These are phyloP conservation scores for Pantherophis alleghaniensis DNA, from an alignment of 2,797 vertebrate species.

Conservation along the genomic window DNA sequence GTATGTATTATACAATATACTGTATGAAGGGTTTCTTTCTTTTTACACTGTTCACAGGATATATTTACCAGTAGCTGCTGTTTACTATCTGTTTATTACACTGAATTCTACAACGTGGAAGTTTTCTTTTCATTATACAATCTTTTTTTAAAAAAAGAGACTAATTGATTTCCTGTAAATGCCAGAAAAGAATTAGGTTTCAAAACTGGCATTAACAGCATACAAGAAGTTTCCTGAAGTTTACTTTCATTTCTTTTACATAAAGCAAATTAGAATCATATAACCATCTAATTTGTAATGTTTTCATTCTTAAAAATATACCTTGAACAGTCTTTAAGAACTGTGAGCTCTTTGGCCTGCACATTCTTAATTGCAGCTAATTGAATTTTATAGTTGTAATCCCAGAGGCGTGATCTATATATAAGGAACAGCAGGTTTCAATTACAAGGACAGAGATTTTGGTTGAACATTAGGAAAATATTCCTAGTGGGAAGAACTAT, in stretches of 20 bases:
- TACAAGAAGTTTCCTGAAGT: background rate
- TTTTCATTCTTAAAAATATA: background rate
- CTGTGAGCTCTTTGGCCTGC: background rate
- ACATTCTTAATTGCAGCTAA: constrained; percentile 33
- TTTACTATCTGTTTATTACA: constrained; percentile 34
- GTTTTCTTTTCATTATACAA: constrained; percentile 48
- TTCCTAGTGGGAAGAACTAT: background rate
- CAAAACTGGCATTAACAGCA: constrained; percentile 27
- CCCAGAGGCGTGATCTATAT: background rate
- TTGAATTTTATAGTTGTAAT: constrained; percentile 17
- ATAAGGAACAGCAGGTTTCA: background rate
- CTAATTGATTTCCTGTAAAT: constrained; percentile 65
- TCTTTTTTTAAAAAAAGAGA: constrained; percentile 35
- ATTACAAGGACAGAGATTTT: background rate
- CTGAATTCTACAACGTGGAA: constrained; percentile 37
- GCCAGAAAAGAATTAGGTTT: constrained; percentile 25
- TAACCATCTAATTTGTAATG: background rate
- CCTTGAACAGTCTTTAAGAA: background rate
- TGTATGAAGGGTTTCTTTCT: background rate
- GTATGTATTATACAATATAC: background rate
- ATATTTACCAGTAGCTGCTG: background rate
- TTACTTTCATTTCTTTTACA: constrained; percentile 42
- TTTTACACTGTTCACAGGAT: constrained; percentile 46
- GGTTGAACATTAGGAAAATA: background rate
- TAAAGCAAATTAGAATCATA: background rate